Percentiles rank a stretch among this genome's conserved stretches.
Evolutionary conservation across 1,140 invertebrate species (phyloP).

Genomic region (Sinonovacula constricta): DNA sequence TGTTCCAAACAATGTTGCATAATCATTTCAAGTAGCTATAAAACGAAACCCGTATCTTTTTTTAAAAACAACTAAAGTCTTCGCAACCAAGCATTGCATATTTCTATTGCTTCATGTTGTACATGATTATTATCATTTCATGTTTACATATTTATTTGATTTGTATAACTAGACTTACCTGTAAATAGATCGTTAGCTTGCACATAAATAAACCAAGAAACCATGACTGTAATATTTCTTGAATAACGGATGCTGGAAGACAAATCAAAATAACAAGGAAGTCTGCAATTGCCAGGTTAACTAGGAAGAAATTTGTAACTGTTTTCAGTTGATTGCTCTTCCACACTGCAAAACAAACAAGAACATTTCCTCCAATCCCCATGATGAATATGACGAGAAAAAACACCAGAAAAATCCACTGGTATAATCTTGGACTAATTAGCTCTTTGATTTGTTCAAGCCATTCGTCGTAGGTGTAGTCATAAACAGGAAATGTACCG

Average conservation of each 20-base stretch:
- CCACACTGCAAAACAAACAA: constrained; percentile 92
- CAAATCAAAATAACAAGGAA: constrained; percentile 93
- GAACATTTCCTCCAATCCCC: constrained; percentile 89
- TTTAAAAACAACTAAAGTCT: too few species aligned
- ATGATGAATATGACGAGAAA: constrained; percentile 86
- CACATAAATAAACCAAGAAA: constrained; percentile 89
- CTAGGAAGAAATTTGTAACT: constrained; percentile 95
- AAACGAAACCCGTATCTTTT: too few species aligned
- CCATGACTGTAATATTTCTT: constrained; percentile 93
- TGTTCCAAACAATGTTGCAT: too few species aligned
- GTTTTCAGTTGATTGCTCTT: constrained; percentile 90
- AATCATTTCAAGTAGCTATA: too few species aligned
- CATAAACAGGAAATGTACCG: too few species aligned
- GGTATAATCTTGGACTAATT: constrained; percentile 59
- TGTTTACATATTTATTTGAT: too few species aligned
- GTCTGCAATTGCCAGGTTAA: constrained; percentile 94
- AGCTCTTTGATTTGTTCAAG: constrained; percentile 46
- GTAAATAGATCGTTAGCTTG: constrained; percentile 90
- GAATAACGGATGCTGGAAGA: constrained; percentile 88
- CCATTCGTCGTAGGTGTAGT: not conserved
- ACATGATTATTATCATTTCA: too few species aligned
- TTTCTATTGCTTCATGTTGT: too few species aligned
- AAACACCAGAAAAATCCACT: constrained; percentile 74
- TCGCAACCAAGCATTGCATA: too few species aligned
- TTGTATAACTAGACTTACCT: constrained; percentile 81